These are phyloP conservation scores for Drosophila barbarae DNA, from an alignment of 2,888 invertebrate species.

Conservation along the genomic window DNA sequence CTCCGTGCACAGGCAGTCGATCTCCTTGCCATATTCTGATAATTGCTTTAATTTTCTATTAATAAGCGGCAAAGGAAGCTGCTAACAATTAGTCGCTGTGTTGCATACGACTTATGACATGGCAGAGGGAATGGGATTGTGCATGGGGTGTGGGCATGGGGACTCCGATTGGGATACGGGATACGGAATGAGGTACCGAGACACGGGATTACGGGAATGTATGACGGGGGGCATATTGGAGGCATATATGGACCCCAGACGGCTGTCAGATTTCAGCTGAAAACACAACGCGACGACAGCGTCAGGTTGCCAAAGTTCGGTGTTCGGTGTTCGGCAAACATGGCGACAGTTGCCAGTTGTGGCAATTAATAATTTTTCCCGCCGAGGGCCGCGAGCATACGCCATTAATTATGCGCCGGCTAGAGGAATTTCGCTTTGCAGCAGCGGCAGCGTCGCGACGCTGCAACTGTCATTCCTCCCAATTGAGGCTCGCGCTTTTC, in stretches of 20 bases:
- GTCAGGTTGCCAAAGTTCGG: slow-evolving; percentile 41
- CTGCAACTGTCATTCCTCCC: slow-evolving; percentile 68
- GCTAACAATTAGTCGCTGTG: slow-evolving; percentile 76
- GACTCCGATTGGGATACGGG: background rate
- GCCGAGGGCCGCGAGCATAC: slow-evolving; percentile 67
- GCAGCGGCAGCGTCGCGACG: slow-evolving; percentile 12
- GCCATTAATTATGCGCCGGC: slow-evolving; percentile 77
- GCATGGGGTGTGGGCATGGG: slow-evolving; percentile 11
- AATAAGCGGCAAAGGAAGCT: slow-evolving; percentile 68
- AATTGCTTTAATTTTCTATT: slow-evolving; percentile 77
- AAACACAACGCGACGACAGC: slow-evolving; percentile 69
- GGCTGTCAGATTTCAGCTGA: slow-evolving; percentile 57
- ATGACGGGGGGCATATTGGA: background rate
- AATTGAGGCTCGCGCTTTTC: slow-evolving; percentile 43
- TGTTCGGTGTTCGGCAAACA: slow-evolving; percentile 57
- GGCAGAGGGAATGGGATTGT: slow-evolving; percentile 33
- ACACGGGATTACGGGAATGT: slow-evolving; percentile 8
- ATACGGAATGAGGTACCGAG: slow-evolving; percentile 9
- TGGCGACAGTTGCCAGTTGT: slow-evolving; percentile 75
- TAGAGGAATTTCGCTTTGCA: slow-evolving; percentile 42
- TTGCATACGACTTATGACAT: slow-evolving; percentile 75
- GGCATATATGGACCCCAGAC: slow-evolving; percentile 26
- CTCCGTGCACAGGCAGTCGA: slow-evolving; percentile 54
- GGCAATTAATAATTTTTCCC: slow-evolving; percentile 78
- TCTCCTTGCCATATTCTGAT: slow-evolving; percentile 71